Evolutionary conservation across 35 echinoderm and acorn worm genomes (phyloP).

Genomic region (Anneissia japonica): DNA sequence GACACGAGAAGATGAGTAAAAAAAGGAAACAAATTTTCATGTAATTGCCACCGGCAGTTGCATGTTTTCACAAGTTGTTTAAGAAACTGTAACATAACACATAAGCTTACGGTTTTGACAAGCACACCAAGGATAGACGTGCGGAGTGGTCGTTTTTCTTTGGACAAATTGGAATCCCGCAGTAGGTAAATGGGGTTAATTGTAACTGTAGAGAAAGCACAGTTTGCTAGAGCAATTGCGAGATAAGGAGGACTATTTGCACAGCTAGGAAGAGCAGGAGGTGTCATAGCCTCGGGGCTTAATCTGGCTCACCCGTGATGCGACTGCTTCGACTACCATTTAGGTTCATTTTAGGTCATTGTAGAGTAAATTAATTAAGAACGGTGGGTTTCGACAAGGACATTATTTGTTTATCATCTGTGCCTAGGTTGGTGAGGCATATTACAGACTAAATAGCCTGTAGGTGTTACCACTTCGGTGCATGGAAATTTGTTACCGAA

Average conservation of each 20-base stretch:
- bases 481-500: background rate
- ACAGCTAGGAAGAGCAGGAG: background rate
- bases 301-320: background rate
- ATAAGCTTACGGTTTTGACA: conserved; percentile 1
- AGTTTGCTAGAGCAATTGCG: background rate
- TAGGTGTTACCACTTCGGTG: background rate
- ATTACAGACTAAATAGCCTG: background rate
- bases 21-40: background rate
- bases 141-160: background rate
- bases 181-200: conserved; percentile 1
- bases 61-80: background rate
- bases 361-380: background rate
- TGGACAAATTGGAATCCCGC: background rate
- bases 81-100: background rate
- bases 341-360: background rate
- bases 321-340: background rate
- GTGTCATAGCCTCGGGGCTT: background rate
- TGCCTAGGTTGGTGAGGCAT: background rate
- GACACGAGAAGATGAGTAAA: background rate
- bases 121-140: background rate
- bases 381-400: background rate
- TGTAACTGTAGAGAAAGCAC: background rate
- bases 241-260: conserved; percentile 1
- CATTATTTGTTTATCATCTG: background rate
- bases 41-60: background rate